phyloP scores from a whole-genome alignment of 2,113 vertebrate genomes.

The Mesitornis unicolor region DNA sequence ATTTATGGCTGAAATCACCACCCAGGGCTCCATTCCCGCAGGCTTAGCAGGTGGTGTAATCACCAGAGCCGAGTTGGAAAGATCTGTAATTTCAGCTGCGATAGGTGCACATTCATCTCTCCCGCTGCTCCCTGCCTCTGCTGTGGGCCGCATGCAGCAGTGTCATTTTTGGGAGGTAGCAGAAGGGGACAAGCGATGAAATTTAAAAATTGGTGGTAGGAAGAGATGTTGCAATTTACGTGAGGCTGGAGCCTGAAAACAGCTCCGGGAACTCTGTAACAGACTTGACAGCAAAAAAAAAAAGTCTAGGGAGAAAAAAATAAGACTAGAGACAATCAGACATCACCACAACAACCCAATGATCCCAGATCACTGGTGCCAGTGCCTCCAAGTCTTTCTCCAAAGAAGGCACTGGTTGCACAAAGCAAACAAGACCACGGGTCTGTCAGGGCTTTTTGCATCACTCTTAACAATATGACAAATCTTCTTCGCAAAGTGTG shows the following conservation, averaged over 20 bases:
- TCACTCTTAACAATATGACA: background rate
- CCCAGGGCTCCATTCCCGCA: constrained; percentile 46
- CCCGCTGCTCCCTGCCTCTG: background rate
- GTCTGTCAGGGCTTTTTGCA: background rate
- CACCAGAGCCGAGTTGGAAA: constrained; percentile 53
- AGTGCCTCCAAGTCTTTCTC: background rate
- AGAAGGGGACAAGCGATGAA: background rate
- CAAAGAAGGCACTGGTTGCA: background rate
- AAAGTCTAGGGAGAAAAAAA: background rate
- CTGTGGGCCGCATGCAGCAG: background rate
- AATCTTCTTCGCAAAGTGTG: background rate
- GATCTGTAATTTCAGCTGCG: constrained; percentile 16
- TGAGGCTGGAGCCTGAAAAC: background rate
- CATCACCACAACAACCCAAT: background rate
- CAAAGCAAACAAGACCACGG: background rate
- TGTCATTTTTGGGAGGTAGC: constrained; percentile 1
- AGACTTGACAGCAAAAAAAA: background rate
- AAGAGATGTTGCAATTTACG: constrained; percentile 32
- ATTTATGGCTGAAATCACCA: constrained; percentile 70
- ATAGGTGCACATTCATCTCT: background rate
- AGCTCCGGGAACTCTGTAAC: background rate
- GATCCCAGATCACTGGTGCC: background rate
- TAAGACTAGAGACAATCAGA: background rate
- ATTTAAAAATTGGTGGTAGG: background rate
- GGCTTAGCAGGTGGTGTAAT: constrained; percentile 62